phyloP scores from a whole-genome alignment of 1,140 invertebrate genomes.

The Eumeta japonica region DNA sequence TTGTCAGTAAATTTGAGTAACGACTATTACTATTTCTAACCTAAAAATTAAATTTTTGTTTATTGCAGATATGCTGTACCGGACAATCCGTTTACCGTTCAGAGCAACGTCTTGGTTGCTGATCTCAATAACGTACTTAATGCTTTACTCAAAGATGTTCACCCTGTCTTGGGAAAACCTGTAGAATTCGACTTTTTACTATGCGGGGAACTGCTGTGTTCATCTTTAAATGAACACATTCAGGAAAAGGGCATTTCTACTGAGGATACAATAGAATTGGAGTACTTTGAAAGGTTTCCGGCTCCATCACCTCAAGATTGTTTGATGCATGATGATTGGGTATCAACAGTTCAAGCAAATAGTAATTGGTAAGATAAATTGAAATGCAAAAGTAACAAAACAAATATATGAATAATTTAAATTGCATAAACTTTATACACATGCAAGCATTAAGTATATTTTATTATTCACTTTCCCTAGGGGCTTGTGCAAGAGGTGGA shows the following conservation, averaged over 20 bases:
- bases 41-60: slow-evolving; percentile 5
- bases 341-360: slow-evolving; percentile 75
- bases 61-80: slow-evolving; percentile 81
- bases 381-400: too few species aligned
- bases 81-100: slow-evolving; percentile 79
- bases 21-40: slow-evolving; percentile 1
- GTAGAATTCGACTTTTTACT: slow-evolving; percentile 89
- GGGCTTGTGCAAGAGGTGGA: too few species aligned
- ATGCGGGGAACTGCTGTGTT: slow-evolving; percentile 74
- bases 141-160: slow-evolving; percentile 70
- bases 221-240: slow-evolving; percentile 68
- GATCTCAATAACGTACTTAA: slow-evolving; percentile 82
- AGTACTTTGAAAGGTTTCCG: slow-evolving; percentile 86
- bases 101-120: slow-evolving; percentile 63
- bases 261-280: slow-evolving; percentile 80
- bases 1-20: slow-evolving; percentile 6
- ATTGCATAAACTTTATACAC: too few species aligned
- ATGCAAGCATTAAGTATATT: too few species aligned
- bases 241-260: slow-evolving; percentile 66
- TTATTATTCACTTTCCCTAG: too few species aligned
- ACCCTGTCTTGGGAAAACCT: slow-evolving; percentile 43
- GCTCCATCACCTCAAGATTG: slow-evolving; percentile 88
- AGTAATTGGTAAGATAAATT: slow-evolving; percentile 67
- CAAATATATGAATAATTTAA: too few species aligned
- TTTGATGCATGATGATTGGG: slow-evolving; percentile 94